These are phyloP conservation scores for Tetropium fuscum DNA, from an alignment of 2,888 invertebrate species.

Conservation along the genomic window DNA sequence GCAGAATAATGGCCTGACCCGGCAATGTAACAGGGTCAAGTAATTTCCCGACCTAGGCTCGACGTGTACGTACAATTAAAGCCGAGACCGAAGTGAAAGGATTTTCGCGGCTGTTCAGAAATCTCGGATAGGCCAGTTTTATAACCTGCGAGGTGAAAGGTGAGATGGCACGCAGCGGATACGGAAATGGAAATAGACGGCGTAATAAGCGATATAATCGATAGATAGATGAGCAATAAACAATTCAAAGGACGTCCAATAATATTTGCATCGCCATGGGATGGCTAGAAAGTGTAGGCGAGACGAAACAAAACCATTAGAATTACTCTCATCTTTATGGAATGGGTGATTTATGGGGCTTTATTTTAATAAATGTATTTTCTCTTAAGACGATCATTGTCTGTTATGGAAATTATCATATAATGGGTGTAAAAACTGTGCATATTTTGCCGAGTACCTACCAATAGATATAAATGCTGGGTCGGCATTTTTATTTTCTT, in stretches of 20 bases:
- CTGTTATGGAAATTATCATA: too few species aligned
- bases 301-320: background rate
- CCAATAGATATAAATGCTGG: too few species aligned
- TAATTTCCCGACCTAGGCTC: conserved; percentile 22
- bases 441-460: too few species aligned
- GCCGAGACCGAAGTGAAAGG: conserved; percentile 30
- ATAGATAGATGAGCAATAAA: too few species aligned
- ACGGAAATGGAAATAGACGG: background rate
- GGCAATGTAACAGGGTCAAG: background rate
- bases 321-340: background rate
- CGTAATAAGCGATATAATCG: background rate
- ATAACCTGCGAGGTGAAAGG: conserved; percentile 30
- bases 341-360: background rate
- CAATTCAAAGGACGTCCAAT: background rate
- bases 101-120: conserved; percentile 20
- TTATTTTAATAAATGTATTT: too few species aligned
- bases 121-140: conserved; percentile 11
- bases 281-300: conserved; percentile 8
- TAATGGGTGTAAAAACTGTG: too few species aligned
- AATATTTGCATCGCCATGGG: background rate
- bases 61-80: conserved; percentile 13
- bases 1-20: background rate
- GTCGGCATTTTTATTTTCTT: too few species aligned
- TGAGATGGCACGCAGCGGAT: conserved; percentile 4
- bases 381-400: too few species aligned